Conservation (phyloP, 1,140 invertebrate species). For the Trypoxylus dichotomus region DNA sequence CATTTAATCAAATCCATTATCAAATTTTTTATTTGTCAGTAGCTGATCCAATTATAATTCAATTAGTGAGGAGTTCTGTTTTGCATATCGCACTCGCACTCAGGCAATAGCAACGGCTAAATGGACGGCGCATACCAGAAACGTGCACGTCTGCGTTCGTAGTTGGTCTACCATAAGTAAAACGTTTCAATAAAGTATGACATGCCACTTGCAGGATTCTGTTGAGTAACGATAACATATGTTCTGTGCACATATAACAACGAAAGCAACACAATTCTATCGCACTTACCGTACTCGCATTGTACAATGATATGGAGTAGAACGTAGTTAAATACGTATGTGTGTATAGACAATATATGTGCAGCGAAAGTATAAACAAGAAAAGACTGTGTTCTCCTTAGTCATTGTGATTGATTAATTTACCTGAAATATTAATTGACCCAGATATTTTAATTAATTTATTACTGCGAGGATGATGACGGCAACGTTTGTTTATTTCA, state of each 20-base stretch:
- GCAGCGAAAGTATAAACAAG: background rate
- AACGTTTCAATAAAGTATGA: slow-evolving; percentile 3
- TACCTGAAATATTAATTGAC: slow-evolving; percentile 11
- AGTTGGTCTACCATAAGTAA: background rate
- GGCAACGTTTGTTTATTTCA: slow-evolving; percentile 10
- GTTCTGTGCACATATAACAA: background rate
- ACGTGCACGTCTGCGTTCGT: background rate
- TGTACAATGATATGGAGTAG: background rate
- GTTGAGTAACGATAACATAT: slow-evolving; percentile 10
- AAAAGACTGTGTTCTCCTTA: background rate
- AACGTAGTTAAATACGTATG: background rate
- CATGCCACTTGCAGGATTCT: background rate
- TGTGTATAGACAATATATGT: background rate
- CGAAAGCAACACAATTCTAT: background rate
- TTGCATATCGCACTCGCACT: background rate
- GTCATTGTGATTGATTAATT: slow-evolving; percentile 23
- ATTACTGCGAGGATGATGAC: slow-evolving; percentile 2
- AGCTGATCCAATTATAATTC: background rate
- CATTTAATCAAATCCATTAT: background rate
- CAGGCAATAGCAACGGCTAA: background rate
- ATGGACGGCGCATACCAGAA: background rate
- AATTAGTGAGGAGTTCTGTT: background rate
- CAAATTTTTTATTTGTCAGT: background rate
- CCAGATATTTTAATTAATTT: slow-evolving; percentile 23
- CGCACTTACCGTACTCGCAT: background rate